Base-by-base conservation (phyloP, 1,140 invertebrate genomes). In the Pinna nobilis region DNA sequence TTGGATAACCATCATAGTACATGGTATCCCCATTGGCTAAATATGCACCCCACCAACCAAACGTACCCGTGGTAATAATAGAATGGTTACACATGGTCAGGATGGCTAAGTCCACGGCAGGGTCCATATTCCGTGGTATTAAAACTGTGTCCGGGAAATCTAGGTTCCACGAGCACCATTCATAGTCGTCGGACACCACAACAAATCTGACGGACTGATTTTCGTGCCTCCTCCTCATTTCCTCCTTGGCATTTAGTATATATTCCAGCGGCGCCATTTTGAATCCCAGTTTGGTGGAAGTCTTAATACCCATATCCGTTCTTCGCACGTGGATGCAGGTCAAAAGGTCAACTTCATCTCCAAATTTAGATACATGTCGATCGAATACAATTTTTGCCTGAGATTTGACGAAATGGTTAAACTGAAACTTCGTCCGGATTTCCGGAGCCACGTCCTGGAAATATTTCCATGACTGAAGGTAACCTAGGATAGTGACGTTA, bases 11-110 rank as follows among this genome's bases (percentile, higher is more conserved):
- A 33, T 68, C 70, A 64, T 80, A 85, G 60, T 84, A 86, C 15
- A 86, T 67, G 18, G 74, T 78, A 37, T 78, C 33, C 28, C 87
- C 85, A 33, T 79, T 78, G 1, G 80, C 79, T 28, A 86, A 66
- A 64, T 71, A 86, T 0, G 81, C 85, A 1, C 70, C 79, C 85
- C 84, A 87, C 82, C 84, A 85, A 9, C 85, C 84, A 69, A 79
- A 87, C 0, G 80, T 84, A 3, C 85, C 85, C 2, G 71, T 77
- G 11, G 82, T 81, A 6, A 86, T 77, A 15, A 86, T 83, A 20
- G 74, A 79, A 66, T 86, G 82, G 51, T 83, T 78, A 67, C 75
- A 81, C n/a, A 53, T 39, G 30, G 78, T 44, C 23, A 86, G 65
- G 6, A 80, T 71, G 0, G 78, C 78, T 13, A 86, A 53, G 63